Conservation (phyloP, 2,888 invertebrate species). For the Frankliniella fusca region DNA sequence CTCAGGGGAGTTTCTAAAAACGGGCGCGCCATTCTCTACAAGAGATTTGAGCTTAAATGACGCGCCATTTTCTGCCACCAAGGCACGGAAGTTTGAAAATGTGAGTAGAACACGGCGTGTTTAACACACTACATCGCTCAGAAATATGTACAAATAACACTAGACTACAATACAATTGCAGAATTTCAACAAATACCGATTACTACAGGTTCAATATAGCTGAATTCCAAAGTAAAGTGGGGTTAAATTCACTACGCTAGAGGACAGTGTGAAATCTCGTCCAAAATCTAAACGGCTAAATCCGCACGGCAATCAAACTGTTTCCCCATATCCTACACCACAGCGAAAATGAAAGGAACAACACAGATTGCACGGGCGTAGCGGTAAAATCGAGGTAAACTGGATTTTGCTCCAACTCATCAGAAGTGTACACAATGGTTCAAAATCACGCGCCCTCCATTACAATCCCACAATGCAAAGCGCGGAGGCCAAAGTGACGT, state of each 20-base stretch:
- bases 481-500: slow-evolving; percentile 22
- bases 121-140: neutral
- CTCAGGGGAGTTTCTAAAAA: slow-evolving; percentile 32
- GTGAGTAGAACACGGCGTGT: neutral
- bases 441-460: slow-evolving; percentile 55
- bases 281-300: neutral
- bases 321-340: neutral
- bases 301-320: neutral
- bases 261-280: neutral
- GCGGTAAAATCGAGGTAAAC: neutral
- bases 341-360: neutral
- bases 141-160: neutral
- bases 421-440: slow-evolving; percentile 41
- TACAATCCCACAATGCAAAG: slow-evolving; percentile 40
- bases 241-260: neutral
- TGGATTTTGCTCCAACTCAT: neutral
- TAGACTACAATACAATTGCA: neutral
- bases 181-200: neutral
- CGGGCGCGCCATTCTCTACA: slow-evolving; percentile 27
- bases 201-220: neutral
- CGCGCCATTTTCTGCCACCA: slow-evolving; percentile 42
- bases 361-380: neutral
- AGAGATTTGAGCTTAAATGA: slow-evolving; percentile 38
- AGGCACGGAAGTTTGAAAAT: slow-evolving; percentile 41
- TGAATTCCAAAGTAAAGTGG: neutral